Conservation (phyloP, 2,797 vertebrate genomes). For the Coluber constrictor region DNA sequence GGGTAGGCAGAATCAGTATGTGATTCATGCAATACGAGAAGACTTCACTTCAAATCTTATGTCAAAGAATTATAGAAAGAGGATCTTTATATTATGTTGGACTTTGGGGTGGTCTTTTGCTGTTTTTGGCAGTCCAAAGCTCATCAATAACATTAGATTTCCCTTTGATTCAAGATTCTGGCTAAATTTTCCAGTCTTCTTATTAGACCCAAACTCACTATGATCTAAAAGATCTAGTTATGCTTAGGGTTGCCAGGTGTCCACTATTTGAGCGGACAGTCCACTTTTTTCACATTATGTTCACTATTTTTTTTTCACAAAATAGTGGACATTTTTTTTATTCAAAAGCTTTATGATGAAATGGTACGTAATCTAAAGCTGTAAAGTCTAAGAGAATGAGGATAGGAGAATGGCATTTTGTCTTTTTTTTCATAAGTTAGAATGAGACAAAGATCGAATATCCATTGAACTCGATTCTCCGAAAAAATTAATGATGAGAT, state of each 20-base stretch:
- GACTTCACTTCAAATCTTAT: not conserved
- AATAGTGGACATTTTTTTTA: too few relatives aligned
- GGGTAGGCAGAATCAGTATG: not conserved
- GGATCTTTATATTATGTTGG: not conserved
- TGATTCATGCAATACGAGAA: not conserved
- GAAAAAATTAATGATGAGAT: too few relatives aligned
- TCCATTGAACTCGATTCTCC: too few relatives aligned
- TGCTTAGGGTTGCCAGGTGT: not conserved
- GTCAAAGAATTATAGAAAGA: not conserved
- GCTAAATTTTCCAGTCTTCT: not conserved
- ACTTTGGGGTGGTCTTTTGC: not conserved
- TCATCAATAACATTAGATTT: not conserved
- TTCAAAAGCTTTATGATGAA: too few relatives aligned
- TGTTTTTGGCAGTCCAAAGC: not conserved
- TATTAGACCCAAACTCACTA: not conserved
- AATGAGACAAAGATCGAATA: too few relatives aligned
- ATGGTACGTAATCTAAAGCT: too few relatives aligned
- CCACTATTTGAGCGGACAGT: too few relatives aligned
- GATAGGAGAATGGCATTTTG: too few relatives aligned
- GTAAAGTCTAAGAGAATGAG: too few relatives aligned
- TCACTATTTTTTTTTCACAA: too few relatives aligned
- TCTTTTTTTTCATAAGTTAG: too few relatives aligned
- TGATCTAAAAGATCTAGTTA: not conserved
- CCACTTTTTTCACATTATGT: too few relatives aligned
- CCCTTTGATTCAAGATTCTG: not conserved